Conservation (phyloP, 1,140 invertebrate species). For the Drosophila baimaii region DNA sequence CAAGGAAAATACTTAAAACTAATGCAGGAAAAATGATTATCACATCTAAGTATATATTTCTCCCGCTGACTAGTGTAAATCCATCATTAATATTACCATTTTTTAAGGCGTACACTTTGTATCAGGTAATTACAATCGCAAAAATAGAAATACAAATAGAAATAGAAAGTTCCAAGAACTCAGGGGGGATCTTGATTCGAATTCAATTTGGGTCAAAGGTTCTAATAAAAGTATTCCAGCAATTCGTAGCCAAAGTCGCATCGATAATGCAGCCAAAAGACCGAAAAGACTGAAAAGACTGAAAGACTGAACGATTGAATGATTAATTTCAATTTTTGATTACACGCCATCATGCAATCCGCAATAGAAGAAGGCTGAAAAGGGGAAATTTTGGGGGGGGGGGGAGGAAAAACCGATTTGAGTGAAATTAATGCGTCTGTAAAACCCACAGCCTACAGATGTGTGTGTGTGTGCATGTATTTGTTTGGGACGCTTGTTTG, state of each 20-base stretch:
- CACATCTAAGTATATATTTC: background rate
- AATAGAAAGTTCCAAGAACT: conserved; percentile 5
- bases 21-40: background rate
- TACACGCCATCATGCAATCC: conserved; percentile 61
- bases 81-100: background rate
- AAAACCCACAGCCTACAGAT: conserved; percentile 3
- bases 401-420: conserved; percentile 13
- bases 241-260: background rate
- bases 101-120: background rate
- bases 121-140: conserved; percentile 13
- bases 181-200: conserved; percentile 5
- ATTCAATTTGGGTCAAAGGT: conserved; percentile 7
- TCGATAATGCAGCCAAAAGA: conserved; percentile 20
- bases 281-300: background rate
- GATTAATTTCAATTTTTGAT: conserved; percentile 69
- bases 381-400: background rate
- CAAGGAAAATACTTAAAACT: too few species aligned
- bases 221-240: conserved; percentile 5
- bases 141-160: background rate
- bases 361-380: background rate
- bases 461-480: conserved; percentile 22
- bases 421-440: conserved; percentile 35
- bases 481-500: conserved; percentile 42
- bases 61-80: background rate
- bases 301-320: conserved; percentile 41